Base-by-base conservation (phyloP, 2,113 vertebrate species). In the Tupaia chinensis region DNA sequence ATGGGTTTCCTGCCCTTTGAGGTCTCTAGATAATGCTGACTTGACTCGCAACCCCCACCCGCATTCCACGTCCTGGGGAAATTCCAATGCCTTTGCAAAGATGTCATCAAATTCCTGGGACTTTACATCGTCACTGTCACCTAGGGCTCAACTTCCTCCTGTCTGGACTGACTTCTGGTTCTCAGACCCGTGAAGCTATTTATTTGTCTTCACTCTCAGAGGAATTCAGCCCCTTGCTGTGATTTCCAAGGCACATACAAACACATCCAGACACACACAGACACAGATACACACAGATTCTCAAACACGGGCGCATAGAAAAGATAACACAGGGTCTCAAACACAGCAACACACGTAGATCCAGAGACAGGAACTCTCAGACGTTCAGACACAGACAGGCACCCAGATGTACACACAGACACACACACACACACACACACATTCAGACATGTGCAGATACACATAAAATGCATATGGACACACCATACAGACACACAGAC, bases 21-120 rank as follows among this genome's bases (percentile, higher is more conserved):
- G n/a, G 66, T 79, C 83, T 93, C 34, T 63, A 32, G 25, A 80
- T 63, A 68, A 32, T 27, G 20, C n/a, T 23, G 34, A 56, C 84
- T 74, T 15, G 54, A 77, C 61, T 65, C 2, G 16, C 87, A 29
- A 25, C 73, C 29, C 66, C 54, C 60, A 60, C 58, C 14, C 6
- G 3, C 78, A 73, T 93, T 94, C 96, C 65, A 87, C 32, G 66
- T 53, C 60, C 85, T 54, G 10, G 91, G 80, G 91, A 92, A 92
- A 89, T 86, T 86, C 94, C 93, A 54, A 17, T 3, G 32, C 56
- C 87, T 58, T 78, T 4, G 22, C 34, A 76, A 81, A 85, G 88
- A 93, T 73, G 81, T 87, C 94, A 54, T 53, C 0, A 0, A 32
- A 87, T 97, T 91, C 96, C 56, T n/a, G n/a, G 81, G 61, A 74